phyloP scores from a whole-genome alignment of 2,797 vertebrate species.

The Apodemus agrarius region DNA sequence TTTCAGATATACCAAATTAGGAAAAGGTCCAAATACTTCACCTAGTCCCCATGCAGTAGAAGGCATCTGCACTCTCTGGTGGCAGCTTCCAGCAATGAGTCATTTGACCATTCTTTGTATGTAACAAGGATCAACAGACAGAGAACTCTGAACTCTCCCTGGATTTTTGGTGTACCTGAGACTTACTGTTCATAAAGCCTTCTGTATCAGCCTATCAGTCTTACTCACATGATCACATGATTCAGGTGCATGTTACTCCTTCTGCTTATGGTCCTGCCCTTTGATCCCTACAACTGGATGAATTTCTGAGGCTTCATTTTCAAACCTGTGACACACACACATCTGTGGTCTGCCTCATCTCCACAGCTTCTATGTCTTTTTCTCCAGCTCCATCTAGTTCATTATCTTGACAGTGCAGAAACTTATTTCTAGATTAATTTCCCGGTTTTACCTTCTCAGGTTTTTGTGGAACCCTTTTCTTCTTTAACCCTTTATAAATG shows the following conservation, averaged over 20 bases:
- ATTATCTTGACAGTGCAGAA: neutral
- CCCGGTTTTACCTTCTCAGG: neutral
- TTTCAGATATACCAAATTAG: neutral
- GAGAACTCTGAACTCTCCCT: neutral
- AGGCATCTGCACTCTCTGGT: neutral
- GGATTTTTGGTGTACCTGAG: neutral
- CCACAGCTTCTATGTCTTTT: neutral
- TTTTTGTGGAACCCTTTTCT: too few species aligned
- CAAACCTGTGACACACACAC: too few species aligned
- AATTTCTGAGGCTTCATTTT: neutral
- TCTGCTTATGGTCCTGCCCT: neutral
- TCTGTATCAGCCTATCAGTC: too few species aligned
- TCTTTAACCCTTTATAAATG: neutral
- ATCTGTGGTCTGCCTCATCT: neutral
- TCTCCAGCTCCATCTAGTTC: neutral
- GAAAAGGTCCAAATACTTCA: too few species aligned
- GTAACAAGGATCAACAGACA: neutral
- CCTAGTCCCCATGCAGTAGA: neutral
- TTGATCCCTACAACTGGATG: neutral
- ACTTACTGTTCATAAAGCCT: too few species aligned
- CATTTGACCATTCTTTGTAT: too few species aligned
- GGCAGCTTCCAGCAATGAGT: too few species aligned
- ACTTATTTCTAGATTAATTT: neutral
- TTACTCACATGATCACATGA: too few species aligned
- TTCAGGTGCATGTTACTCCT: neutral